Conservation (phyloP, 2,888 invertebrate genomes). For the Megamerina dolium region DNA sequence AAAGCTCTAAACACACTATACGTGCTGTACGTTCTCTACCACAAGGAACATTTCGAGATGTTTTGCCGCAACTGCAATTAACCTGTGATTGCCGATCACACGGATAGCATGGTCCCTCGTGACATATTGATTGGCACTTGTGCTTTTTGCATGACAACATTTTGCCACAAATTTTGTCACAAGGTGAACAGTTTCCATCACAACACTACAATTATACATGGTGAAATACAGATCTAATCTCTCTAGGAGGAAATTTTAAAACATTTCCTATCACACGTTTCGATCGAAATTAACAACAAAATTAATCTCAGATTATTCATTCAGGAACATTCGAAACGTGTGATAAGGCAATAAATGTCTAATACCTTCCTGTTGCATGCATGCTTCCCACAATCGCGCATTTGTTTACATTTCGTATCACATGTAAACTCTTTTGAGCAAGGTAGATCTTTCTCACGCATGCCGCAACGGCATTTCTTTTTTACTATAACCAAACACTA, state of each 20-base stretch:
- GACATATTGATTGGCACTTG: slow-evolving; percentile 72
- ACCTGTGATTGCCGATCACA: slow-evolving; percentile 53
- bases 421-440: slow-evolving; percentile 83
- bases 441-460: slow-evolving; percentile 72
- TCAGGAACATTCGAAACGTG: no score
- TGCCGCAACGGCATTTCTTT: slow-evolving; percentile 77
- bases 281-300: slow-evolving; percentile 1
- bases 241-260: background rate
- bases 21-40: slow-evolving; percentile 71
- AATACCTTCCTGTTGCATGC: slow-evolving; percentile 76
- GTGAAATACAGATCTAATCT: background rate
- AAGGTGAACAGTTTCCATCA: slow-evolving; percentile 74
- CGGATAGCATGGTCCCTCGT: slow-evolving; percentile 74
- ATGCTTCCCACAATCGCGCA: slow-evolving; percentile 79
- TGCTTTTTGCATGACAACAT: slow-evolving; percentile 80
- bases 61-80: slow-evolving; percentile 77
- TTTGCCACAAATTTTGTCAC: slow-evolving; percentile 79
- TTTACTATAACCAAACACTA: slow-evolving; percentile 60
- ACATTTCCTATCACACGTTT: background rate
- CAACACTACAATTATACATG: slow-evolving; percentile 79
- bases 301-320: no score
- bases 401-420: slow-evolving; percentile 79
- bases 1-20: slow-evolving; percentile 68
- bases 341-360: background rate
- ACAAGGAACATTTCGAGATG: slow-evolving; percentile 75